Conservation (phyloP, 2,888 invertebrate species). For the Operophtera brumata region DNA sequence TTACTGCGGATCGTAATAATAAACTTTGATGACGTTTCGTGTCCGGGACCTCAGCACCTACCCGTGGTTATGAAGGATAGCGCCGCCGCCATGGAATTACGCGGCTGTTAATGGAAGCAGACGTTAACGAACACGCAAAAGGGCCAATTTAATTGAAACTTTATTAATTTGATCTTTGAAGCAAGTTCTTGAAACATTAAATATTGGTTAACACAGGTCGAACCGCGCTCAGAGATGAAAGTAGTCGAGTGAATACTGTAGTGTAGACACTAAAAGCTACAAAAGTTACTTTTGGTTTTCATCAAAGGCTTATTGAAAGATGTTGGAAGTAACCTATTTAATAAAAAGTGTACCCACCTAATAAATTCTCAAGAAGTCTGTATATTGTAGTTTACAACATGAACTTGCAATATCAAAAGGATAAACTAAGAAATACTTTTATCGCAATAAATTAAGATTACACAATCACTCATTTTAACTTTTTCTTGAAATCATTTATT, state of each 20-base stretch:
- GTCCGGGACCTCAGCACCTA: conserved; percentile 1
- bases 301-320: neutral
- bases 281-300: conserved; percentile 1
- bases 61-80: conserved; percentile 10
- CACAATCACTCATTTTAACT: neutral
- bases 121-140: conserved; percentile 7
- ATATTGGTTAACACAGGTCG: conserved; percentile 12
- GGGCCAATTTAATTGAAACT: conserved; percentile 20
- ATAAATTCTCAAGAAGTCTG: too few relatives aligned
- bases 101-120: conserved; percentile 16
- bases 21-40: conserved; percentile 24
- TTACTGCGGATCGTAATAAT: conserved; percentile 18
- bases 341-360: neutral
- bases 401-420: too few relatives aligned
- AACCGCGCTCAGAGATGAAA: neutral
- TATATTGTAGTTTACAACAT: too few relatives aligned
- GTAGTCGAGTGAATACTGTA: neutral
- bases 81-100: neutral
- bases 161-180: conserved; percentile 27
- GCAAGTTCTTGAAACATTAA: conserved; percentile 17
- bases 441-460: neutral
- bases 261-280: too few relatives aligned
- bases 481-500: neutral
- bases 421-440: too few relatives aligned
- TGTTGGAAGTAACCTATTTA: neutral